These are phyloP conservation scores for Petrocephalus sullivani DNA, from an alignment of 2,797 vertebrate species.

Conservation along the genomic window DNA sequence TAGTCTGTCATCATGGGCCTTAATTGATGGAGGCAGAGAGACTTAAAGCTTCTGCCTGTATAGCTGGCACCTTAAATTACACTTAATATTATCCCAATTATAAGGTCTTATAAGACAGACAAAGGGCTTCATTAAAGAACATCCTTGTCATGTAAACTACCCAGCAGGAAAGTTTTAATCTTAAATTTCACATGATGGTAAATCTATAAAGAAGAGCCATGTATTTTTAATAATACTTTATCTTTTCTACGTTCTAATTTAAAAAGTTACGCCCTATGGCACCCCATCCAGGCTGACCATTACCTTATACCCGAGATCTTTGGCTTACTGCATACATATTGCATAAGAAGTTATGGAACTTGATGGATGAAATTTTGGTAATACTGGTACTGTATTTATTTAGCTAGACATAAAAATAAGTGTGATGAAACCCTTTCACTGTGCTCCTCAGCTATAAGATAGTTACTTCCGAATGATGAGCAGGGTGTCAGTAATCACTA, in stretches of 20 bases:
- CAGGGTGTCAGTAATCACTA: not conserved
- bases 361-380: not conserved
- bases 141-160: not conserved
- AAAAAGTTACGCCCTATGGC: not conserved
- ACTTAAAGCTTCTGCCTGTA: not conserved
- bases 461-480: not conserved
- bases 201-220: not conserved
- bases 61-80: not conserved
- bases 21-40: not conserved
- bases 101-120: not conserved
- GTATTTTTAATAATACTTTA: not conserved
- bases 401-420: not conserved
- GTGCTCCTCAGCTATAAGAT: not conserved
- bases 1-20: not conserved
- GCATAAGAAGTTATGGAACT: not conserved
- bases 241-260: not conserved
- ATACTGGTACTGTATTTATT: not conserved
- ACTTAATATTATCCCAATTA: not conserved
- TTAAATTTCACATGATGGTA: not conserved
- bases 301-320: not conserved
- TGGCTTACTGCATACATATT: not conserved
- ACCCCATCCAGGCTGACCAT: not conserved
- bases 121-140: not conserved
- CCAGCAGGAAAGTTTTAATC: not conserved
- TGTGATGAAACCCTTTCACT: not conserved